Conservation (phyloP, 2,113 vertebrate species). For the Bettongia penicillata region DNA sequence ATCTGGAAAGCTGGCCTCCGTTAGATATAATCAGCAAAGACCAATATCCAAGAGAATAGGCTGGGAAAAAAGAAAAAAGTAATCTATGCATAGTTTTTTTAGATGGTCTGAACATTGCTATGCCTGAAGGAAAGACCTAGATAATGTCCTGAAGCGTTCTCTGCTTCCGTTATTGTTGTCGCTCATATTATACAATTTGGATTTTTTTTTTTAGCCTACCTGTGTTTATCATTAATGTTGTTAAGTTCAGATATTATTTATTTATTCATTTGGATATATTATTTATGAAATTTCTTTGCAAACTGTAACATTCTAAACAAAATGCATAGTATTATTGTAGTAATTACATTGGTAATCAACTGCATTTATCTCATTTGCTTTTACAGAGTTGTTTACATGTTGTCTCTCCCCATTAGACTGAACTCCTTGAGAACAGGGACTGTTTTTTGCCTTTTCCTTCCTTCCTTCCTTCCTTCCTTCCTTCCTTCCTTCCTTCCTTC, state of each 20-base stretch:
- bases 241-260: not conserved
- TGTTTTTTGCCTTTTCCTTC: not conserved
- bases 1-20: not conserved
- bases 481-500: too few relatives aligned
- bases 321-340: not conserved
- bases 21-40: not conserved
- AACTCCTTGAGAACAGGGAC: not conserved
- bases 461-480: not conserved
- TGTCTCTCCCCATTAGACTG: not conserved
- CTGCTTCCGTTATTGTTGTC: not conserved
- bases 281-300: not conserved
- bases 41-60: too few relatives aligned
- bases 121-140: not conserved
- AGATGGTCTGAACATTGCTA: not conserved
- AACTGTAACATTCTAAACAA: not conserved
- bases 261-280: not conserved
- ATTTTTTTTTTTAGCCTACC: not conserved
- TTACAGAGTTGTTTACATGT: not conserved
- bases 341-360: not conserved
- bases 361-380: not conserved
- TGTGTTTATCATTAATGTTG: slow-evolving; percentile 24
- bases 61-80: not conserved
- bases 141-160: not conserved
- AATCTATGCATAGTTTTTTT: not conserved
- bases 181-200: not conserved